Conservation (phyloP, 2,113 vertebrate species). For the Engystomops pustulosus region DNA sequence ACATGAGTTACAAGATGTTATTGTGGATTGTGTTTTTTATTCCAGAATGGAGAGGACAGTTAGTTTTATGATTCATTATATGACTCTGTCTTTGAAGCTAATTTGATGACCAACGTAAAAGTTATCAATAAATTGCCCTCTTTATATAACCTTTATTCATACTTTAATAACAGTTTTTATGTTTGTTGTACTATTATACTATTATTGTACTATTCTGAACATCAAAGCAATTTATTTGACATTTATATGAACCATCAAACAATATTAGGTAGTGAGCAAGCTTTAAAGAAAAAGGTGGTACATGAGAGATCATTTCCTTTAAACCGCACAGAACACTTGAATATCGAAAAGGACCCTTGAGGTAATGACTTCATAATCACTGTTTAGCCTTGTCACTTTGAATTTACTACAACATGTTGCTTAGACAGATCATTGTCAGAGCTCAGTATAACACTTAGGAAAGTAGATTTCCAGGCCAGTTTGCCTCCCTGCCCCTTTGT, state of each 20-base stretch:
- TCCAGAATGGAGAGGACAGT: conserved; percentile 2
- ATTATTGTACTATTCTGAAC: conserved; percentile 62
- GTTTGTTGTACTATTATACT: conserved; percentile 61
- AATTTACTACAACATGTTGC: neutral
- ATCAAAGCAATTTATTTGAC: conserved; percentile 63
- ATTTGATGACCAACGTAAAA: conserved; percentile 23
- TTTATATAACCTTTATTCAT: neutral
- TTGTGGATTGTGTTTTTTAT: neutral
- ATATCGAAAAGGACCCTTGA: conserved; percentile 52
- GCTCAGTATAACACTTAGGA: neutral
- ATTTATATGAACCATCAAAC: conserved; percentile 60
- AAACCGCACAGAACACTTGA: conserved; percentile 61
- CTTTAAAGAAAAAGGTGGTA: conserved; percentile 57
- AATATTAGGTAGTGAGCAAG: conserved; percentile 33
- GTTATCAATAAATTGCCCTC: neutral
- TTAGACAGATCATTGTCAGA: neutral
- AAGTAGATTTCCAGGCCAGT: neutral
- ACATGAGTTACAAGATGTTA: neutral
- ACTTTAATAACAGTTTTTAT: conserved; percentile 19
- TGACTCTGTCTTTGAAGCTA: neutral
- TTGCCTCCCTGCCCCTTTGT: neutral
- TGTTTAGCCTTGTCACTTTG: neutral
- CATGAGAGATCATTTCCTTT: conserved; percentile 62
- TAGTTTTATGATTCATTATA: conserved; percentile 1
- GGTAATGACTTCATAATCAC: neutral